Base-by-base conservation (phyloP, 2,113 vertebrate species). In the Oryzias melastigma region DNA sequence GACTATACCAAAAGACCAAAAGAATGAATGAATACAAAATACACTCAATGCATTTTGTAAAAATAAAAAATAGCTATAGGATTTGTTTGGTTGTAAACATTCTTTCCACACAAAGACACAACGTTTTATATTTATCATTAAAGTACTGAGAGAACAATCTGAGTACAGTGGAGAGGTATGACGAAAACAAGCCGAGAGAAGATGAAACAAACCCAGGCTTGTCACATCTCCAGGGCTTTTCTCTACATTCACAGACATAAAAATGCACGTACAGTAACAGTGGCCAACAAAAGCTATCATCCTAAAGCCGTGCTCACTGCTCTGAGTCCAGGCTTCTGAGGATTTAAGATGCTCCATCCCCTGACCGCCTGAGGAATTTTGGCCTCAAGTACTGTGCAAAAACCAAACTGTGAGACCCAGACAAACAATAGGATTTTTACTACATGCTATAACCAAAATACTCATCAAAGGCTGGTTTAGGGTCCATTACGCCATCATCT, bases 251-350 rank as follows among this genome's bases (percentile, higher is more conserved):
- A 24, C 29, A 56, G 19, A 45, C 55, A 65, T 58, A 75, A 8
- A 29, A 27, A 68, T 65, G 51, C 42, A 40, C 20, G 15, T 35
- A 24, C 49, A 43, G 19, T 52, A 70, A 66, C 60, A 45, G 53
- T 50, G 56, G 54, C 68, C 77, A 79, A 77, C 65, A 65, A 62
- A 75, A 52, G 57, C 73, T 41, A 46, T 65, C 52, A 54, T 54
- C 61, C 70, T 54, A 68, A 75, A 82, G 62, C 41, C 51, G n/a
- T 3, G 17, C 59, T 69, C 48, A 49, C 17, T 0, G 29, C 57
- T 55, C 41, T 58, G 59, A 47, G 52, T 61, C 14, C 16, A 10
- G 7, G 58, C 46, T 56, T 68, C 52, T 42, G 17, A 68, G 40
- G 59, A 61, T 12, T 57, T 41, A 24, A 25, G 19, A 68, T 54